phyloP scores from a whole-genome alignment of 2,888 invertebrate species.

The Ichneumon xanthorius region DNA sequence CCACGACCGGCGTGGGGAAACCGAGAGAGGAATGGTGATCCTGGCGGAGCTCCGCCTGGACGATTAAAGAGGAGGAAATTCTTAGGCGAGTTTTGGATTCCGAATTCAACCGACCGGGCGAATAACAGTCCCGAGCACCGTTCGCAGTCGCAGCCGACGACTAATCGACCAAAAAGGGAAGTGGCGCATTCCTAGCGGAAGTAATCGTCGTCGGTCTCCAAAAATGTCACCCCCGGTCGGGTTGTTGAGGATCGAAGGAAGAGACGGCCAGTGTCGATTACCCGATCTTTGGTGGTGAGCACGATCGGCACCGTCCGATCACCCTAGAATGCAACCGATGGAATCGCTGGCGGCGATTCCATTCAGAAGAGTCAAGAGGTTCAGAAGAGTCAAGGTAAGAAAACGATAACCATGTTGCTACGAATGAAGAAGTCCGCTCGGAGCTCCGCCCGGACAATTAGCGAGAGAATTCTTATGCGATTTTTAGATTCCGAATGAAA shows the following conservation, averaged over 20 bases:
- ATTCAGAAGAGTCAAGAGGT: background rate
- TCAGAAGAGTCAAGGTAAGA: background rate
- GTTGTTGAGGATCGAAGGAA: background rate
- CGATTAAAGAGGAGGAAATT: conserved; percentile 82
- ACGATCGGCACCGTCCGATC: too few relatives aligned
- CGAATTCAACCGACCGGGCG: conserved; percentile 60
- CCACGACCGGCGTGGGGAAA: conserved; percentile 30
- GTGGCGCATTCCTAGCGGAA: conserved; percentile 78
- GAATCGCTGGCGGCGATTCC: background rate
- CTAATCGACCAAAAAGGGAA: conserved; percentile 80
- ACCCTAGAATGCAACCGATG: too few relatives aligned
- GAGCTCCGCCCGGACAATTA: too few relatives aligned
- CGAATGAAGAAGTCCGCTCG: too few relatives aligned
- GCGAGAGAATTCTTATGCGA: too few relatives aligned
- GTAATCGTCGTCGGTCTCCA: conserved; percentile 72
- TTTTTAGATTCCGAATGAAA: too few relatives aligned
- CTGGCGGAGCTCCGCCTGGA: conserved; percentile 59
- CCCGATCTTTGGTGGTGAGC: too few relatives aligned
- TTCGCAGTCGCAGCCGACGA: conserved; percentile 76
- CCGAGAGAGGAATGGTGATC: conserved; percentile 48
- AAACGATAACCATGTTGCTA: background rate
- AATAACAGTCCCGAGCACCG: conserved; percentile 53
- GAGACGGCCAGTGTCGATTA: too few relatives aligned
- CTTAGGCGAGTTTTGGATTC: conserved; percentile 71
- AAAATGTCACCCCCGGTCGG: conserved; percentile 8